Evolutionary conservation across 1,140 invertebrate genomes (phyloP).

Genomic region (Drosophila guanche): DNA sequence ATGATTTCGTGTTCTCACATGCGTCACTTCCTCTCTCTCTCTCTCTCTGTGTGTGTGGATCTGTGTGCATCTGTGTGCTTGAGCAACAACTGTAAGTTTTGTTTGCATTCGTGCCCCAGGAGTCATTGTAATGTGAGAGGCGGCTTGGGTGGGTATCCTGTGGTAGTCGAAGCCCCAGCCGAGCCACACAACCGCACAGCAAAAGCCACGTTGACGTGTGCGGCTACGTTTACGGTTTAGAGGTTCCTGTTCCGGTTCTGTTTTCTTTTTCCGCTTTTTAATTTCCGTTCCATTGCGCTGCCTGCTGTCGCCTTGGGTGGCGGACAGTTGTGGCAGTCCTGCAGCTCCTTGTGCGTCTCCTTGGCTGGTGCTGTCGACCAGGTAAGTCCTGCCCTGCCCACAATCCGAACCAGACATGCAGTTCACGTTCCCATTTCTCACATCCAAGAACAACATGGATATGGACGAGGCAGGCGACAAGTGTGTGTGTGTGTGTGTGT

Average conservation of each 20-base stretch:
- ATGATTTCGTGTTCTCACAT: constrained; percentile 62
- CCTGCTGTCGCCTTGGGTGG: constrained; percentile 44
- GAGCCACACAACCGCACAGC: constrained; percentile 1
- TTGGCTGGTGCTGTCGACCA: constrained; percentile 51
- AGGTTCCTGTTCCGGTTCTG: constrained; percentile 59
- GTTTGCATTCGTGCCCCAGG: constrained; percentile 71
- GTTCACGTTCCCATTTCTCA: constrained; percentile 60
- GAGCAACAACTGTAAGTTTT: constrained; percentile 65
- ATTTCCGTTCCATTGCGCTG: constrained; percentile 67
- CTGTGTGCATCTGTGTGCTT: background rate
- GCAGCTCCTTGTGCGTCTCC: constrained; percentile 8
- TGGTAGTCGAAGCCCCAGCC: constrained; percentile 36
- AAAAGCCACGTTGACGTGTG: background rate
- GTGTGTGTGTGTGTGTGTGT: background rate
- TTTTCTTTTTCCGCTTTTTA: constrained; percentile 80
- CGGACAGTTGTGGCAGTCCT: constrained; percentile 25
- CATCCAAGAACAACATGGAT: constrained; percentile 66
- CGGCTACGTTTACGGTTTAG: constrained; percentile 65
- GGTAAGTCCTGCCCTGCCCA: constrained; percentile 45
- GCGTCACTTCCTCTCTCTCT: constrained; percentile 24
- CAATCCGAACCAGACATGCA: constrained; percentile 42
- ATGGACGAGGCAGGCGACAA: background rate
- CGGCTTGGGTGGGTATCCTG: constrained; percentile 55
- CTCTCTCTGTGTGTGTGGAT: background rate
- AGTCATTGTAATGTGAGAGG: constrained; percentile 72